Conservation (phyloP, 2,113 vertebrate species). For the Microcebus jonahi region DNA sequence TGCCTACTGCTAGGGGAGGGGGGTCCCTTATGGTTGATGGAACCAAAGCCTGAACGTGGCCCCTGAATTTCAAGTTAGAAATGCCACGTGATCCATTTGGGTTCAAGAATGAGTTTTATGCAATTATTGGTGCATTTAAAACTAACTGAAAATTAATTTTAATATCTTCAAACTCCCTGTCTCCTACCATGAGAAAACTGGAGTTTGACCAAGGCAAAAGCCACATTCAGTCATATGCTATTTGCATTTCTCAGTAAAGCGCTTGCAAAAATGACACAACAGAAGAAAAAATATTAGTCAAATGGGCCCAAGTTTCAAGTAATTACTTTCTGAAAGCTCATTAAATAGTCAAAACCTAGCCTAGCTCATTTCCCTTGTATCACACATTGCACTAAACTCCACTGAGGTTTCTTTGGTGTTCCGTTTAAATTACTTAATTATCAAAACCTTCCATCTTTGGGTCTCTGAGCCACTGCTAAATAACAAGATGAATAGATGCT, state of each 20-base stretch:
- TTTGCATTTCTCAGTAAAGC: slow-evolving; percentile 55
- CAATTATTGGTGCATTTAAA: background rate
- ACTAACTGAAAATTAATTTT: background rate
- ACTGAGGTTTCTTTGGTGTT: slow-evolving; percentile 63
- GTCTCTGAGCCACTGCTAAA: slow-evolving; percentile 55
- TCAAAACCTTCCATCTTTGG: slow-evolving; percentile 67
- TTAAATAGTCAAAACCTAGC: slow-evolving; percentile 73
- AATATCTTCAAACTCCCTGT: background rate
- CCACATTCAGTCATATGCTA: background rate
- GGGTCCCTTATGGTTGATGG: background rate
- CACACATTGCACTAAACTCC: slow-evolving; percentile 38
- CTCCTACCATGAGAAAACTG: rapidly evolving
- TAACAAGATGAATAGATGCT: slow-evolving; percentile 58
- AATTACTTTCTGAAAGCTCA: slow-evolving; percentile 75
- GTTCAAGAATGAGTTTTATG: background rate
- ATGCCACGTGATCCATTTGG: background rate
- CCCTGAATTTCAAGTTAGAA: background rate
- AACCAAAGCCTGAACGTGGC: background rate
- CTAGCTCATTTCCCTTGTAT: slow-evolving; percentile 38
- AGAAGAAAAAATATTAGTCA: slow-evolving; percentile 67
- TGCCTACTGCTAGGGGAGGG: background rate
- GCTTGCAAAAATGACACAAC: slow-evolving; percentile 48
- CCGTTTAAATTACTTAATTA: slow-evolving; percentile 76
- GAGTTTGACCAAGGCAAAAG: slow-evolving; percentile 32
- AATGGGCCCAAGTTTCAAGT: slow-evolving; percentile 67